Evolutionary conservation across 2,888 invertebrate genomes (phyloP), one percentile per base, ranked within the genome.

Genomic region (Rhamphomyia laevipes): DNA sequence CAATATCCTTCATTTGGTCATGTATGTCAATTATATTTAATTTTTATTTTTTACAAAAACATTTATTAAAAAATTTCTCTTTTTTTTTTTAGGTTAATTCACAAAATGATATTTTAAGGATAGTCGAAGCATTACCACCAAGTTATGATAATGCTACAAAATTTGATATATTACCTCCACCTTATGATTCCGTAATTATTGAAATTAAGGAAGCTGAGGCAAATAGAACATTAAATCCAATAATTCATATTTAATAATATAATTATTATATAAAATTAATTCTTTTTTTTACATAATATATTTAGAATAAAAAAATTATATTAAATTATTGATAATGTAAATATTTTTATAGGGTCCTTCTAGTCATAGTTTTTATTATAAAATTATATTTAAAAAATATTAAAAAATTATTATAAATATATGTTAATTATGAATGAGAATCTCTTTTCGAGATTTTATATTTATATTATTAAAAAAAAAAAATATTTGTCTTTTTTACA

Each of bases 101-200:
- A 1, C 68, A 69, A 53, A 67, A 65, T 49, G 68, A 69, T 59
- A 67, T 68, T 46, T 56, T 69, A 41, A 60, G 67, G 37, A 64
- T 66, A 53, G 64, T 69, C 45, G 69, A 68, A 49, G 61, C 64
- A 33, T 54, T 69, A 54, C 72, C 72, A 16, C 72, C 72, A 6
- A 72, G 71, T 51, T 72, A 72, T 49, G 72, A 72, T 1, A 67
- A 65, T 35, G 68, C 70, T 31, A 64, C 70, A 2, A 68, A 66
- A 44, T 68, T 59, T 48, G 71, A 71, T 57, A 59, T 66, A 18
- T 71, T 70, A 9, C 71, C 71, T 15, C 72, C 72, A 16, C 57
- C 72, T 3, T 72, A 72, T 49, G 65, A 67, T 43, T 66, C 68
- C 41, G 57, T 71, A 23, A 62, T 67, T n/a, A 59, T 70, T 46